Evolutionary conservation across 2,113 vertebrate genomes (phyloP).

Genomic region (Mesembrinibis cayennensis): DNA sequence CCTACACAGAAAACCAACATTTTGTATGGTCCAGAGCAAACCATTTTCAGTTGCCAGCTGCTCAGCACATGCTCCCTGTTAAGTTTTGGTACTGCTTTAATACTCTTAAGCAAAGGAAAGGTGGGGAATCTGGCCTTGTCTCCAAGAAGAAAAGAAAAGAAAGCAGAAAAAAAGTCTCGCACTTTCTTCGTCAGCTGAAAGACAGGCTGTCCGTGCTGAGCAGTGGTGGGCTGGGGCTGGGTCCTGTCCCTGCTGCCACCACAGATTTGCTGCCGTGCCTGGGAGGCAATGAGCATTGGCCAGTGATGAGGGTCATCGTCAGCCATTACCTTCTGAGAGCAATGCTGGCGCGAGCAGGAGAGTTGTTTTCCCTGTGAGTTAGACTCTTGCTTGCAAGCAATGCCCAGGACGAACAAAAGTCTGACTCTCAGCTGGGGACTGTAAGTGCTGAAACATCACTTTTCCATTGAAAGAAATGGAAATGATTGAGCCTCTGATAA

Average conservation of each 20-base stretch:
- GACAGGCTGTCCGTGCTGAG: no score
- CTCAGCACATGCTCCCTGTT: background rate
- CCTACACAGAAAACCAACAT: background rate
- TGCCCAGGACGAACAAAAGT: background rate
- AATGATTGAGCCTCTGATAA: background rate
- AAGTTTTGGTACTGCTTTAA: no score
- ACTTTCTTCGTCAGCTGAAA: background rate
- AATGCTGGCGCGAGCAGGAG: background rate
- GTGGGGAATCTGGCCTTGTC: background rate
- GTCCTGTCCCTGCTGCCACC: background rate
- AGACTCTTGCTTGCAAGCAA: no score
- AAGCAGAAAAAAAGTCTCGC: background rate
- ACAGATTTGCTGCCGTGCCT: background rate
- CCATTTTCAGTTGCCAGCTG: rapidly evolving
- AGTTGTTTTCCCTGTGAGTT: background rate
- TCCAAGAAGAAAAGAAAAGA: background rate
- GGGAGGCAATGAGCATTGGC: background rate
- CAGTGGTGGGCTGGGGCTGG: background rate
- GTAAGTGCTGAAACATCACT: background rate
- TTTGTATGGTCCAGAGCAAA: background rate
- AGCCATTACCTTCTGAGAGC: background rate
- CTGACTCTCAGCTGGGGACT: background rate
- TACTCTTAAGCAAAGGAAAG: background rate
- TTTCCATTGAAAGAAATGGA: background rate
- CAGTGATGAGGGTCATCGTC: rapidly evolving